These are phyloP conservation scores for Neostethus bicornis DNA, from an alignment of 2,797 vertebrate species.

Conservation along the genomic window DNA sequence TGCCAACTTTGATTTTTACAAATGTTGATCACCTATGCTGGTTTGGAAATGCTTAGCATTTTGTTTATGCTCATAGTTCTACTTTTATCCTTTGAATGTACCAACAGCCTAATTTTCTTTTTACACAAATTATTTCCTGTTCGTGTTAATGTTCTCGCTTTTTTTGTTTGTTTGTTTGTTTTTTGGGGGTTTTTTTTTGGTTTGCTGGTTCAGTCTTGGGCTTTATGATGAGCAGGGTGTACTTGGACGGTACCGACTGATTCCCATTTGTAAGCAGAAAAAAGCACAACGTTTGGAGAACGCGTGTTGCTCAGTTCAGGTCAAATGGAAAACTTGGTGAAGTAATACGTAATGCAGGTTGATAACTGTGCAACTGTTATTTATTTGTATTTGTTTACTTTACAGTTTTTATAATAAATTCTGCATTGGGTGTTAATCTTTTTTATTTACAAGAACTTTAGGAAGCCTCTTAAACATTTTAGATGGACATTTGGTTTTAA, in stretches of 20 bases:
- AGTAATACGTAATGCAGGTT: constrained; percentile 48
- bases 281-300: constrained; percentile 36
- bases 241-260: constrained; percentile 38
- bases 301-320: constrained; percentile 37
- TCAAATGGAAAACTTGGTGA: constrained; percentile 49
- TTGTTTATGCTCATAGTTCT: constrained; percentile 3
- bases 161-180: too few relatives aligned
- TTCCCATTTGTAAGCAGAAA: constrained; percentile 38
- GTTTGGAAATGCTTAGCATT: constrained; percentile 3
- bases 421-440: constrained; percentile 27
- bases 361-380: constrained; percentile 20
- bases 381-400: constrained; percentile 25
- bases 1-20: constrained; percentile 2
- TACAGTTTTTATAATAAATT: constrained; percentile 22
- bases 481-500: constrained; percentile 40
- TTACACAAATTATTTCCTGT: constrained; percentile 22
- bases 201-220: constrained; percentile 30
- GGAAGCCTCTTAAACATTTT: constrained; percentile 54
- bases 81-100: constrained; percentile 10
- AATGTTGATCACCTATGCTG: constrained; percentile 18
- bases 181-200: too few relatives aligned
- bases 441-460: constrained; percentile 42
- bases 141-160: constrained; percentile 31
- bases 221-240: constrained; percentile 60
- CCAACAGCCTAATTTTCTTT: constrained; percentile 8